Evolutionary conservation across 2,113 vertebrate species (phyloP).

Genomic region (Ptilonorhynchus violaceus): DNA sequence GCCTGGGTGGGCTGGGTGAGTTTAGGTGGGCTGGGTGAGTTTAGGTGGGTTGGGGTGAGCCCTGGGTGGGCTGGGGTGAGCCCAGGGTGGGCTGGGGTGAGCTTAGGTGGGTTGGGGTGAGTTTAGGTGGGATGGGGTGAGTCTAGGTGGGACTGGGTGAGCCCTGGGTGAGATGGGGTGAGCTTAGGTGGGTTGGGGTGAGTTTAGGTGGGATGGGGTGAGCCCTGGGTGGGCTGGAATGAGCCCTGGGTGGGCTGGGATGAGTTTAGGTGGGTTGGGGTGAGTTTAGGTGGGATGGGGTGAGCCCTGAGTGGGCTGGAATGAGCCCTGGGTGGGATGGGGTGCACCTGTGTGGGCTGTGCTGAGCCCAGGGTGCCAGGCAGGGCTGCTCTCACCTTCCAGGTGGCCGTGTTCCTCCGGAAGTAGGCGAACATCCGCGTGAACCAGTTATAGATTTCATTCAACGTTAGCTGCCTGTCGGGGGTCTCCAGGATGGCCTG

Average conservation of each 20-base stretch:
- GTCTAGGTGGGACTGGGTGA: neutral
- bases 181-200: neutral
- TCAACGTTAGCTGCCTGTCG: conserved; percentile 97
- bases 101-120: accelerated
- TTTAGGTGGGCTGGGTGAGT: neutral
- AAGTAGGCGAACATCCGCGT: conserved; percentile 99
- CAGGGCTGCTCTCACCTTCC: conserved; percentile 86
- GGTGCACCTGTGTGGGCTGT: too few relatives aligned
- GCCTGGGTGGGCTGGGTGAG: neutral
- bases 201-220: neutral
- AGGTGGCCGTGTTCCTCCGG: conserved; percentile 98
- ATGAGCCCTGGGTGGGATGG: neutral
- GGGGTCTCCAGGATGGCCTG: conserved; percentile 98
- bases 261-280: too few relatives aligned
- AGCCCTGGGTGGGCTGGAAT: accelerated
- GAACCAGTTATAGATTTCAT: conserved; percentile 99
- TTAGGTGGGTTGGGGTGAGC: neutral
- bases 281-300: neutral
- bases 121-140: accelerated
- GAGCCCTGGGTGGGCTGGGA: neutral
- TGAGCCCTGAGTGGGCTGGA: neutral
- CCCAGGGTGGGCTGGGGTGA: neutral
- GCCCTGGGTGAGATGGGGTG: neutral
- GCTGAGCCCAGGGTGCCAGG: neutral
- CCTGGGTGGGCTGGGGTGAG: neutral